Percentiles rank a stretch among this genome's conserved stretches.
phyloP scores from a whole-genome alignment of 2,797 vertebrate species.

The Urosaurus nigricauda region DNA sequence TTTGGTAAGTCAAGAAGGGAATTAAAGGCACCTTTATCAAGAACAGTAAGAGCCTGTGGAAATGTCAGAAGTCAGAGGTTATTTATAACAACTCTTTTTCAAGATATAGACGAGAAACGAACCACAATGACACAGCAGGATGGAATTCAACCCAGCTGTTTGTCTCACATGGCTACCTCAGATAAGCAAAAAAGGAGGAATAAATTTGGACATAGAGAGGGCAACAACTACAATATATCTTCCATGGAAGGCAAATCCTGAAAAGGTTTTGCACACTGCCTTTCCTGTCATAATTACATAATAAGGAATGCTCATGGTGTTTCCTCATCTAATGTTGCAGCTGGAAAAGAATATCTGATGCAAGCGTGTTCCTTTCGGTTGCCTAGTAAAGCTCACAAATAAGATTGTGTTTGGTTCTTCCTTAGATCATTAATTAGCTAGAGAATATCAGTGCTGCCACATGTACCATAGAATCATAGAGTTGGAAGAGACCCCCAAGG shows the following conservation, averaged over 20 bases:
- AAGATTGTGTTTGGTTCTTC: not conserved
- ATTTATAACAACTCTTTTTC: conserved; percentile 61
- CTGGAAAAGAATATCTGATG: conserved; percentile 29
- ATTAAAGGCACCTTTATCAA: conserved; percentile 29
- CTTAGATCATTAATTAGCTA: conserved; percentile 7
- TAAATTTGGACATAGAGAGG: conserved; percentile 54
- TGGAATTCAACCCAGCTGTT: conserved; percentile 67
- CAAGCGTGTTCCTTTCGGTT: conserved; percentile 10
- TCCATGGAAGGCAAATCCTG: conserved; percentile 66
- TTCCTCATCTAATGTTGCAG: conserved; percentile 19
- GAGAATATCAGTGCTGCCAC: not conserved
- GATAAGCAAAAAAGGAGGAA: conserved; percentile 62
- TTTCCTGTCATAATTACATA: conserved; percentile 34
- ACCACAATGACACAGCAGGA: conserved; percentile 66
- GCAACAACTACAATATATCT: conserved; percentile 55
- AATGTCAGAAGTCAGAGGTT: conserved; percentile 35
- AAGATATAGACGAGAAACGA: conserved; percentile 73
- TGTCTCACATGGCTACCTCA: conserved; percentile 64
- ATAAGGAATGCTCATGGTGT: conserved; percentile 33
- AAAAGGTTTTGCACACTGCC: conserved; percentile 4
- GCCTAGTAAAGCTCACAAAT: not conserved
- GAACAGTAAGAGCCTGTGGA: conserved; percentile 34
- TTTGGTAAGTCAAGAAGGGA: not conserved
- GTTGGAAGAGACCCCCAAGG: no score
- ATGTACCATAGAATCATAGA: not conserved